phyloP scores from a whole-genome alignment of 2,113 vertebrate species.

The Monopterus albus region DNA sequence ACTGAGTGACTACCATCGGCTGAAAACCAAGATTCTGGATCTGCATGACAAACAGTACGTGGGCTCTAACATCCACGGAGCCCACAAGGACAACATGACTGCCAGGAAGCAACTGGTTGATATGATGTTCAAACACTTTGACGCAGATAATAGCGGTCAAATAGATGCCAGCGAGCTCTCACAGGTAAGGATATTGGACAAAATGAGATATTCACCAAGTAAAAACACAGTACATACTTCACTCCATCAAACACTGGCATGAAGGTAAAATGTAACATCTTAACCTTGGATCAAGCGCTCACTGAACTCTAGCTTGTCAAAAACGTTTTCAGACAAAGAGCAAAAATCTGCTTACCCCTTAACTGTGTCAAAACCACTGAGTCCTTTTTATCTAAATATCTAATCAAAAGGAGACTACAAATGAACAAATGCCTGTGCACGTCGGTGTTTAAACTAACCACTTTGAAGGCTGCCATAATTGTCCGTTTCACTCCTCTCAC shows the following conservation, averaged over 20 bases:
- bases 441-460: slow-evolving; percentile 10
- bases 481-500: slow-evolving; percentile 21
- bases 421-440: slow-evolving; percentile 18
- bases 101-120: slow-evolving; percentile 90
- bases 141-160: slow-evolving; percentile 87
- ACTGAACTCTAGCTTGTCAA: background rate
- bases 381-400: slow-evolving; percentile 5
- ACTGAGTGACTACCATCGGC: slow-evolving; percentile 85
- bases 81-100: slow-evolving; percentile 81
- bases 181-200: slow-evolving; percentile 83
- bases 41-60: slow-evolving; percentile 86
- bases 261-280: background rate
- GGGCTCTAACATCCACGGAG: slow-evolving; percentile 76
- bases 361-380: background rate
- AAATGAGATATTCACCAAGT: background rate
- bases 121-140: slow-evolving; percentile 92
- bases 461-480: slow-evolving; percentile 31
- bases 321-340: background rate
- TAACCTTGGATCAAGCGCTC: background rate
- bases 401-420: slow-evolving; percentile 18
- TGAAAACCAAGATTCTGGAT: slow-evolving; percentile 90
- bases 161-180: slow-evolving; percentile 91
- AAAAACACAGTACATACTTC: background rate
- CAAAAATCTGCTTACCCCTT: background rate
- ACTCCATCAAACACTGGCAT: background rate